These are phyloP conservation scores for Drosophila saltans DNA, from an alignment of 1,140 invertebrate genomes.

Conservation along the genomic window DNA sequence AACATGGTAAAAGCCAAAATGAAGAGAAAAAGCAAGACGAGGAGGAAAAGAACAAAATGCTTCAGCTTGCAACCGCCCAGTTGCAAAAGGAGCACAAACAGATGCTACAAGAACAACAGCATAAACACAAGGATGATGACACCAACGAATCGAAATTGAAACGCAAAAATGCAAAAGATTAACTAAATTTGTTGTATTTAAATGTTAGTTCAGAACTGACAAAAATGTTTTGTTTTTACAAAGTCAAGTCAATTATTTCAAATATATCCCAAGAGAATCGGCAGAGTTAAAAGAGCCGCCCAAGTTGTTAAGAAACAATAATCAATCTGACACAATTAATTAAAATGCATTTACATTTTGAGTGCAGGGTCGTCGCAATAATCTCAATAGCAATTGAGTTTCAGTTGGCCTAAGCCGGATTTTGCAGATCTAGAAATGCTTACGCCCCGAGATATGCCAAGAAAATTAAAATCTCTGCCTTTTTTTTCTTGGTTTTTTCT, in stretches of 20 bases:
- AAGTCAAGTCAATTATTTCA: slow-evolving; percentile 2
- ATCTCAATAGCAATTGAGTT: slow-evolving; percentile 3
- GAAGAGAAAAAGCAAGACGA: background rate
- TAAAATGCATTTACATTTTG: slow-evolving; percentile 56
- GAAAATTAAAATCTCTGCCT: background rate
- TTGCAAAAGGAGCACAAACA: background rate
- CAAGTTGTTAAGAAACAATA: slow-evolving; percentile 21
- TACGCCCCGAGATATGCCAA: slow-evolving; percentile 3
- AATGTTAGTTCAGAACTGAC: background rate
- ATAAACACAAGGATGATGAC: background rate
- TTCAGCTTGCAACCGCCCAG: background rate
- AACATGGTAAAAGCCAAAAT: background rate
- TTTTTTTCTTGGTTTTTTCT: background rate
- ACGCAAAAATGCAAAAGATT: background rate
- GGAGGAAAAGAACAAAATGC: background rate
- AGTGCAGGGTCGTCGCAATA: slow-evolving; percentile 50
- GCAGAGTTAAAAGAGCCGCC: slow-evolving; percentile 16
- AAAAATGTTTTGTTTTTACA: background rate
- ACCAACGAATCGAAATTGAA: background rate
- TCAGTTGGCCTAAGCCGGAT: slow-evolving; percentile 3
- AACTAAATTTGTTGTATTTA: slow-evolving; percentile 4
- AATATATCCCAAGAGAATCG: background rate
- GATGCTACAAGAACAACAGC: background rate
- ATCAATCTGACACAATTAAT: slow-evolving; percentile 50
- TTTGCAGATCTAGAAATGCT: background rate